Percentiles rank a stretch among this genome's conserved stretches.
Conservation (phyloP, 2,797 vertebrate genomes). For the Tinamus major region DNA sequence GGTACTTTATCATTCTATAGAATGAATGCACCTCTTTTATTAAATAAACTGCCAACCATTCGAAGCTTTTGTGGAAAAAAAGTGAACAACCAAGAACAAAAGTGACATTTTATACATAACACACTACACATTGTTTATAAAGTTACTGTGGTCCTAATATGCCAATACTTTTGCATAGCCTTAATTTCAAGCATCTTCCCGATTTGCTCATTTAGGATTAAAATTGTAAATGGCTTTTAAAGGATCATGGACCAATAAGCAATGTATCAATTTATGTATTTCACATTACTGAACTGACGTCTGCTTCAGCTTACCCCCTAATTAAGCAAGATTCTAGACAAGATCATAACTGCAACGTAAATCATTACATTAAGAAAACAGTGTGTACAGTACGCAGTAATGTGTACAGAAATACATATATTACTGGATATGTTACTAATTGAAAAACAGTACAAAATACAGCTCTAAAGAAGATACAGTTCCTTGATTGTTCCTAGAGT, state of each 20-base stretch:
- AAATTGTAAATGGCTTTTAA: neutral
- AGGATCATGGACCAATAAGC: neutral
- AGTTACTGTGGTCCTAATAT: neutral
- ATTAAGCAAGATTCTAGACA: neutral
- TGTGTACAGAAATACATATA: neutral
- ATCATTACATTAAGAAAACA: neutral
- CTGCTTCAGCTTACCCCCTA: neutral
- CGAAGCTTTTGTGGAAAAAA: neutral
- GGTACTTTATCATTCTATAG: neutral
- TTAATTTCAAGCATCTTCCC: neutral
- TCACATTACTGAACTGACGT: neutral
- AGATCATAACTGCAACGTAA: neutral
- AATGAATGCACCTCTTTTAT: neutral
- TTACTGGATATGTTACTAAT: neutral
- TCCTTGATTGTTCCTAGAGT: neutral
- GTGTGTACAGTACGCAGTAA: neutral
- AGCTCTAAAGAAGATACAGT: neutral
- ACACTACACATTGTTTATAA: neutral
- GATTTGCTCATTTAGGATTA: neutral
- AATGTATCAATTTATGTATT: neutral
- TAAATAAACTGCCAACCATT: neutral
- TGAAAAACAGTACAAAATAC: neutral
- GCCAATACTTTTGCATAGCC: neutral
- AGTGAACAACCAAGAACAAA: neutral
- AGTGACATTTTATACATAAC: neutral